Base-by-base conservation (phyloP, 2,888 invertebrate genomes). In the Papilio demoleus region DNA sequence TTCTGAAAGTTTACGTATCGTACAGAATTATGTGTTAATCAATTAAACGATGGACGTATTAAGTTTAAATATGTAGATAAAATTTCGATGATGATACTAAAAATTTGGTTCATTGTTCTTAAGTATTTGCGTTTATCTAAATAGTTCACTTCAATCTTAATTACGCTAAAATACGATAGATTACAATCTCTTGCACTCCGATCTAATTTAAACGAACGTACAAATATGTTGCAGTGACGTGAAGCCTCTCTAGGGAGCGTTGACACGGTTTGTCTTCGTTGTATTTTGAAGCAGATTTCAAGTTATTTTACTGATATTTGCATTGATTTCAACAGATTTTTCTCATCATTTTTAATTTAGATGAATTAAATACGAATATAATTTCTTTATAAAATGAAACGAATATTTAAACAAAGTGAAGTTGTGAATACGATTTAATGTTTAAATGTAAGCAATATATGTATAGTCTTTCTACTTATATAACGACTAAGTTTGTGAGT, bases 231-330 rank as follows among this genome's bases (percentile, higher is more conserved):
- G 53, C 14, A 50, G 14, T 53, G 24, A 27, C 27, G 27, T 27
- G 27, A 27, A 53, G 27, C 27, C 24, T 53, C 53, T 50, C 50
- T 14, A 11, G 4, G 27, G 53, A 53, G 47, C 63, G 38, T 38
- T 38, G 63, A 64, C 50, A 22, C 22, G 63, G 19, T 19, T 34
- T 12, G 47, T 17, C 22, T 62, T 62, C 62, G 34, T 62, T 47
- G 34, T 12, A 31, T 47, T 27, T 2, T 45, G 56, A n/a, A n/a
- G n/a, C n/a, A n/a, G 19, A 47, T 5, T 31, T 31, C 6, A 31
- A 4, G 27, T 45, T 27, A 19, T 31, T 8, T 6, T 38, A 38
- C 19, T 47, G 9, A 53, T 53, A 17, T 45, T 24, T 22, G 12
- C 22, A 50, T 50, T 50, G 24, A 50, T 24, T 50, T 14, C 9